A percentile compares a stretch with the other conserved stretches of the same genome.
Evolutionary conservation across 2,113 vertebrate species (phyloP).

Genomic region (Tyrannus savana): DNA sequence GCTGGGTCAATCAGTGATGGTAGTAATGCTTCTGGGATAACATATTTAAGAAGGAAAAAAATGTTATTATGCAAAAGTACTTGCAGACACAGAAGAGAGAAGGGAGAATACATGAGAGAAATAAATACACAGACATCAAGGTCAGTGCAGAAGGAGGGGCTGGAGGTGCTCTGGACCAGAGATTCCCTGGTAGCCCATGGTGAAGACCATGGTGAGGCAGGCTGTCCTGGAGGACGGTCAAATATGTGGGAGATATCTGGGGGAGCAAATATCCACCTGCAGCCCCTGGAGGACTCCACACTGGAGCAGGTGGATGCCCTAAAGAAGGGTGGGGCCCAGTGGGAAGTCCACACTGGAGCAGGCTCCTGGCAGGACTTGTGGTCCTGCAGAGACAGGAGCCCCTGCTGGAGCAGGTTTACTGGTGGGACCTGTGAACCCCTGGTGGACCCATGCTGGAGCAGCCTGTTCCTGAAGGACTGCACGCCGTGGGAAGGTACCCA

Average conservation of each 20-base stretch:
- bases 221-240: neutral
- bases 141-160: neutral
- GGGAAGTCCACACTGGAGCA: neutral
- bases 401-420: neutral
- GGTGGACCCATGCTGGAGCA: neutral
- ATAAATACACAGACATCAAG: neutral
- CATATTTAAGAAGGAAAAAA: neutral
- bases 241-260: neutral
- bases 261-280: neutral
- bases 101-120: neutral
- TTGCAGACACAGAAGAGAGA: neutral
- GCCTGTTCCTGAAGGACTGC: neutral
- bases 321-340: neutral
- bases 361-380: neutral
- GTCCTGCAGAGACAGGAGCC: neutral
- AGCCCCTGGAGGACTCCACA: neutral
- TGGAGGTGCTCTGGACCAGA: neutral
- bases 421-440: neutral
- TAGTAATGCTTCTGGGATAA: neutral
- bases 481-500: neutral
- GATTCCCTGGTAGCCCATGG: neutral
- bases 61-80: neutral
- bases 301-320: neutral
- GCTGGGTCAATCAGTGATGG: neutral
- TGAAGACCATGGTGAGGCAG: neutral